Evolutionary conservation across 2,797 vertebrate genomes (phyloP).

Genomic region (Muscicapa comitata): DNA sequence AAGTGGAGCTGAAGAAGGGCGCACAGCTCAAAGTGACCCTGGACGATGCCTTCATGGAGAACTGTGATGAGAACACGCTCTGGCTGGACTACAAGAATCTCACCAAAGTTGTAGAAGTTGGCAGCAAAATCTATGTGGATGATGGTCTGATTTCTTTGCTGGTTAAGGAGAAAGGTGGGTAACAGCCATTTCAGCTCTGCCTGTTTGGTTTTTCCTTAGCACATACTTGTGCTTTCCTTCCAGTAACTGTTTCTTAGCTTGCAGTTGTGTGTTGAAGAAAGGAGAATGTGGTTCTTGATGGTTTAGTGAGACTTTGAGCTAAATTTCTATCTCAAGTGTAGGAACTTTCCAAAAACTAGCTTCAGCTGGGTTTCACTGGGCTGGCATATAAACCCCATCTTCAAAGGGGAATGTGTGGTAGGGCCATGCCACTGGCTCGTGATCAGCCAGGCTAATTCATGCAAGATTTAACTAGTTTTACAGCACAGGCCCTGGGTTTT

Average conservation of each 20-base stretch:
- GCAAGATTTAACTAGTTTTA: not conserved
- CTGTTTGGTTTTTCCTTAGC: not conserved
- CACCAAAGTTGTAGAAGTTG: slow-evolving; percentile 86
- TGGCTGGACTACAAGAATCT: slow-evolving; percentile 99
- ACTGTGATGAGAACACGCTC: slow-evolving; percentile 84
- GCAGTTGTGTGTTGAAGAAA: not conserved
- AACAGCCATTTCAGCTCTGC: accelerated
- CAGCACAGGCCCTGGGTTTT: not conserved
- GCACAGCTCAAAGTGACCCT: slow-evolving; percentile 87
- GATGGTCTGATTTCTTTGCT: slow-evolving; percentile 94
- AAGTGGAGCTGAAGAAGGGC: slow-evolving; percentile 93
- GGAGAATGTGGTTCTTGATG: accelerated
- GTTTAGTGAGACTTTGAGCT: not conserved
- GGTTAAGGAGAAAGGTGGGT: slow-evolving; percentile 89
- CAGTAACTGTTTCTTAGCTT: not conserved
- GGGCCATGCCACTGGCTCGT: not conserved
- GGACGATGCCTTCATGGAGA: slow-evolving; percentile 87
- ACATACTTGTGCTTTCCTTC: not conserved
- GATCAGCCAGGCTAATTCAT: not conserved
- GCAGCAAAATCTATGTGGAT: slow-evolving; percentile 94
- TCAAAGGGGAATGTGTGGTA: not conserved
- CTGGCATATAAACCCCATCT: not conserved
- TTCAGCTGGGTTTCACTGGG: not conserved
- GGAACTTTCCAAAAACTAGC: not conserved
- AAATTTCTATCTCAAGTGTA: not conserved